phyloP scores from a whole-genome alignment of 23 tunicate species.

The Ciona savignyi region DNA sequence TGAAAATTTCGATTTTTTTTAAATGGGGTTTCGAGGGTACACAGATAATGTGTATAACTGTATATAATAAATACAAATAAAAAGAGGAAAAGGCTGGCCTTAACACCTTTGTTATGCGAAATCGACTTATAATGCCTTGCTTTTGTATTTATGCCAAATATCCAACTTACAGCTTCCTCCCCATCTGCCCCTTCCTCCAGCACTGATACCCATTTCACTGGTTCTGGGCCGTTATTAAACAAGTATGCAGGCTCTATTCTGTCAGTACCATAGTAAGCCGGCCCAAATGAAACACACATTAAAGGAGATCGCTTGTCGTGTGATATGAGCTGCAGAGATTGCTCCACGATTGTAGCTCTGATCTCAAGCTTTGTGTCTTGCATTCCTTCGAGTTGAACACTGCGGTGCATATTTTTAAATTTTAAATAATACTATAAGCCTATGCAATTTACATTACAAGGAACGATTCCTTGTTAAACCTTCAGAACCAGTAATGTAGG shows the following conservation, averaged over 20 bases:
- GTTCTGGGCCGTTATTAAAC: slow-evolving; percentile 84
- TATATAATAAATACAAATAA: too few species aligned
- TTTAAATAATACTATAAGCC: neutral
- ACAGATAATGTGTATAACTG: too few species aligned
- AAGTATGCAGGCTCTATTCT: slow-evolving; percentile 58
- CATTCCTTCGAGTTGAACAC: slow-evolving; percentile 79
- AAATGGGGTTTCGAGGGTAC: too few species aligned
- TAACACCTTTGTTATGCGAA: too few species aligned
- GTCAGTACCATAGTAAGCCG: slow-evolving; percentile 91
- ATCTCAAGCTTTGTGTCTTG: slow-evolving; percentile 68
- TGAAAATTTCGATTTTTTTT: too few species aligned
- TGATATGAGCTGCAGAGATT: slow-evolving; percentile 46
- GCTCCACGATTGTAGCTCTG: slow-evolving; percentile 76
- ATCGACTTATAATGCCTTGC: too few species aligned
- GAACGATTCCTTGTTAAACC: neutral
- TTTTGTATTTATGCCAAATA: too few species aligned
- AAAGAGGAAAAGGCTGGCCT: neutral
- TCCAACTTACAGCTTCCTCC: slow-evolving; percentile 86
- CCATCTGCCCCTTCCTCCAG: slow-evolving; percentile 91
- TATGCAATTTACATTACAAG: neutral
- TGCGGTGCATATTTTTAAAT: slow-evolving; percentile 1
- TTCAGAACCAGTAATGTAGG: neutral
- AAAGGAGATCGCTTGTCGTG: slow-evolving; percentile 18
- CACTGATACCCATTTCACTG: slow-evolving; percentile 93
- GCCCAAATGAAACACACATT: slow-evolving; percentile 74